Percentiles rank a stretch among this genome's conserved stretches.
These are phyloP conservation scores for Deroplatys truncata DNA, from an alignment of 2,888 invertebrate genomes.

Conservation along the genomic window DNA sequence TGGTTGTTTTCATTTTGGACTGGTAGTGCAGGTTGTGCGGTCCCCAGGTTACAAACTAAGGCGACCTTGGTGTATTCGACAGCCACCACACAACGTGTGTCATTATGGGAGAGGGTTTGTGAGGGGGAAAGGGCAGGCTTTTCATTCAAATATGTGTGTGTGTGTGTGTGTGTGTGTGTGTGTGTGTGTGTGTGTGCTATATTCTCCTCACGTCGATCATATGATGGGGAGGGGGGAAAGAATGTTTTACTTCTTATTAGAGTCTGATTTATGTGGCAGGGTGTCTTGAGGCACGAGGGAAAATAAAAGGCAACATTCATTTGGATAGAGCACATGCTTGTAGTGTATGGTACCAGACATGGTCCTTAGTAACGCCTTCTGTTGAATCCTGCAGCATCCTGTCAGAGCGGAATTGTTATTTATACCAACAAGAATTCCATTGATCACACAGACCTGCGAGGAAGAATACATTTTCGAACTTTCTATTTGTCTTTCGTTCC, in stretches of 20 bases:
- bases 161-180: background rate
- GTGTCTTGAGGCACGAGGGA: slow-evolving; percentile 13
- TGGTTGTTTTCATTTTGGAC: too few species aligned
- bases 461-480: too few species aligned
- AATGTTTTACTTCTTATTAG: slow-evolving; percentile 30
- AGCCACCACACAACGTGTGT: background rate
- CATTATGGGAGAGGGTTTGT: background rate
- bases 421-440: too few species aligned
- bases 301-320: slow-evolving; percentile 18
- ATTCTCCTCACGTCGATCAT: slow-evolving; percentile 12
- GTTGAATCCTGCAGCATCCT: too few species aligned
- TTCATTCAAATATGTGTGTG: slow-evolving; percentile 6
- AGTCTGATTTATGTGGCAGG: slow-evolving; percentile 27
- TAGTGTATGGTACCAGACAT: background rate
- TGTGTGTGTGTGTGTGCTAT: background rate
- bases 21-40: background rate
- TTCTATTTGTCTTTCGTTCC: too few species aligned
- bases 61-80: background rate
- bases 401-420: too few species aligned
- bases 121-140: background rate
- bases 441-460: too few species aligned
- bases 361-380: too few species aligned
- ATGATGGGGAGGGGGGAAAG: background rate
- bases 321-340: background rate
- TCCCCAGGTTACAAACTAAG: background rate